Base-by-base conservation (phyloP, 1,140 invertebrate species). In the Vanessa atalanta region DNA sequence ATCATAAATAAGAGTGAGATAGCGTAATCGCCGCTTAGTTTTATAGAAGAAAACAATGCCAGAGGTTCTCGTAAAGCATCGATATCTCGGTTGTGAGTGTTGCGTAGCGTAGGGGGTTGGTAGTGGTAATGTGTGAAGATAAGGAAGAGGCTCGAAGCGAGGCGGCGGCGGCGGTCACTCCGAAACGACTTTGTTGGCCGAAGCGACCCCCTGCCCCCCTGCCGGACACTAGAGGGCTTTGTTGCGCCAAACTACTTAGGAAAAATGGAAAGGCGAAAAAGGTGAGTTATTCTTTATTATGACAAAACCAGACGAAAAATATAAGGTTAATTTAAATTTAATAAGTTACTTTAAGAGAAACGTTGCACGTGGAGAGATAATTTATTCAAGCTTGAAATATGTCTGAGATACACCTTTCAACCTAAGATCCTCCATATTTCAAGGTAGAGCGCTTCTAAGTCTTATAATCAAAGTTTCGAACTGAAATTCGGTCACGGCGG, bases 201-300 rank as follows among this genome's bases (percentile, higher is more conserved):
- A 85, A 85, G 63, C 86, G 84, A 20, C 82, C 88, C 47, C 90
- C 90, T 31, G 85, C 86, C 77, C 88, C 90, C 53, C 75, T 88
- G 61, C 89, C 90, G 23, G 90, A 92, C 80, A 92, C 90, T n/a
- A 84, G 90, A 65, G 90, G 90, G 20, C 88, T 92, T 68, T 92
- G 90, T 80, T 92, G 90, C 73, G 90, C 90, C 16, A 92, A 92
- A 79, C 81, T 92, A 65, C 84, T 92, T 11, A 80, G 90, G 70
- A 92, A 91, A 76, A 92, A 89, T 75, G 88, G 90, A 68, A 91
- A 90, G 65, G 87, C 90, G 57, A 92, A 91, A 78, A 92, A 92
- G 89, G 89, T 92, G 75, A 65, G 70, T 2, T 14, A 37, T 16
- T 71, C 7, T 55, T 3, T 61, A 61, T 15, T 9, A 12, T 31